Conservation (phyloP, 2,113 vertebrate species). For the Ameiurus melas region DNA sequence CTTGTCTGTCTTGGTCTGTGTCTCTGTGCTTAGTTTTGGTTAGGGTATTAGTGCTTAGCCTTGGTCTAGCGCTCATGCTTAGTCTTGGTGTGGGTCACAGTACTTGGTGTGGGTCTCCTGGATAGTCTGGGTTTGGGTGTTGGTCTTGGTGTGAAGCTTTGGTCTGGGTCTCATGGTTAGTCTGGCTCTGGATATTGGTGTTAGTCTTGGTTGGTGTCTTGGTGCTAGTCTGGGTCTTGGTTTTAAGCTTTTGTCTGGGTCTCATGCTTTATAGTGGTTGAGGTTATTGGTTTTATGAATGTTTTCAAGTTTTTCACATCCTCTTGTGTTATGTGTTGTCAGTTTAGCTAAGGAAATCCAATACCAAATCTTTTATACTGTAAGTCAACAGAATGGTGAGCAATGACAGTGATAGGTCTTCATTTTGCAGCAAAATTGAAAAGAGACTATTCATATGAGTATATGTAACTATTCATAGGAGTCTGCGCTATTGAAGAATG, state of each 20-base stretch:
- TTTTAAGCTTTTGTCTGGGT: not conserved
- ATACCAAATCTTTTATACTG: not conserved
- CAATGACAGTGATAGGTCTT: no score
- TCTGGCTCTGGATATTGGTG: not conserved
- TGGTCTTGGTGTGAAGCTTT: not conserved
- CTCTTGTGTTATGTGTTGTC: not conserved
- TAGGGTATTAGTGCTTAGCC: no score
- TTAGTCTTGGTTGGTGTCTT: not conserved
- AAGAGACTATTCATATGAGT: not conserved
- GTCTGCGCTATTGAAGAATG: not conserved
- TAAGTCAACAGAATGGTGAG: not conserved
- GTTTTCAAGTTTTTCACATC: not conserved
- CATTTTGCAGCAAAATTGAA: not conserved
- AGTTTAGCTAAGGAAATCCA: not conserved
- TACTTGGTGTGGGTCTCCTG: no score
- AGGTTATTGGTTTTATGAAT: not conserved
- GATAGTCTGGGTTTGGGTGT: not conserved
- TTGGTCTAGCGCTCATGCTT: no score
- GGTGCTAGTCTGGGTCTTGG: not conserved
- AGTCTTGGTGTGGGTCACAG: no score
- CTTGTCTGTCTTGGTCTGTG: not conserved
- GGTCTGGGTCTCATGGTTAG: not conserved
- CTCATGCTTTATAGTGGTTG: not conserved
- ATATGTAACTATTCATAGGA: not conserved
- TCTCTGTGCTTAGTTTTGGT: not conserved